Evolutionary conservation across 2,797 vertebrate species (phyloP).

Genomic region (Brotula barbata): DNA sequence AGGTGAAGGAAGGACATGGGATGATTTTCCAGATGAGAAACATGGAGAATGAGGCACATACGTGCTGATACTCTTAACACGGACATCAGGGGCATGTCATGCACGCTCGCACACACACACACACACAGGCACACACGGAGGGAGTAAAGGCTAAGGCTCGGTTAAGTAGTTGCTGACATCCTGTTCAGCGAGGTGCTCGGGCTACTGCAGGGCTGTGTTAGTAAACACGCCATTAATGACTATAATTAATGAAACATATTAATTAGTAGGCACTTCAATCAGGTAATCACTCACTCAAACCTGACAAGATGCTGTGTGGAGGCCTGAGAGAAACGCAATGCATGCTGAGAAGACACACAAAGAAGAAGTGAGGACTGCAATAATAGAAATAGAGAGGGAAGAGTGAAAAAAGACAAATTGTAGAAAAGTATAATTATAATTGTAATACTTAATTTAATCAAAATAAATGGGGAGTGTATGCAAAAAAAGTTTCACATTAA

Average conservation of each 20-base stretch:
- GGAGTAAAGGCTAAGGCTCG: constrained; percentile 32
- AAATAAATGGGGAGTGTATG: not conserved
- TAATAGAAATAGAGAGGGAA: no score
- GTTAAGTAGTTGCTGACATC: constrained; percentile 51
- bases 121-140: constrained; percentile 7
- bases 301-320: constrained; percentile 38
- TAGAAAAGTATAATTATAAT: not conserved
- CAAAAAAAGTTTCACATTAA: not conserved
- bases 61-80: constrained; percentile 53
- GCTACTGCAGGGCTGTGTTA: constrained; percentile 37
- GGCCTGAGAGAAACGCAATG: constrained; percentile 23
- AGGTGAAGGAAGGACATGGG: constrained; percentile 76
- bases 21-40: constrained; percentile 77
- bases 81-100: constrained; percentile 38
- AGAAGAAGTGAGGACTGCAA: constrained; percentile 7
- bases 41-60: constrained; percentile 59
- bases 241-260: constrained; percentile 64
- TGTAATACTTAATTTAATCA: no score
- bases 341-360: constrained; percentile 20
- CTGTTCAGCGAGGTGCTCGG: constrained; percentile 15
- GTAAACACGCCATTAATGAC: constrained; percentile 55
- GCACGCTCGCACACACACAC: constrained; percentile 17
- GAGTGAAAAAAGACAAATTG: not conserved
- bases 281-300: constrained; percentile 57
- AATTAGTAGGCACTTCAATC: constrained; percentile 53